Percentiles rank a stretch among this genome's conserved stretches.
phyloP scores from a whole-genome alignment of 2,888 invertebrate genomes.

The Buathra laborator region DNA sequence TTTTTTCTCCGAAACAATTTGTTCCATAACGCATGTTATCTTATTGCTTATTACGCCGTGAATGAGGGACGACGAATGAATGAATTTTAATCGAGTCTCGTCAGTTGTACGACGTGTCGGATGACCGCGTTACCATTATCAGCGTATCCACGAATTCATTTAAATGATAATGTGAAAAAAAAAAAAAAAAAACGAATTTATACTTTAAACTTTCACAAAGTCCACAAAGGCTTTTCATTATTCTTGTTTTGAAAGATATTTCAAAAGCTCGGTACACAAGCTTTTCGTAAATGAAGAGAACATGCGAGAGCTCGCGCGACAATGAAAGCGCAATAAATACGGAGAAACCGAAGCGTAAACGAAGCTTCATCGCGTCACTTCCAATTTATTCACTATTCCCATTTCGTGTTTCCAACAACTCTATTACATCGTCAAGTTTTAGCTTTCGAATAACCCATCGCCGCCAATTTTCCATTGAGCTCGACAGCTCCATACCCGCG shows the following conservation, averaged over 20 bases:
- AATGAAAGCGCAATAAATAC: background rate
- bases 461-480: background rate
- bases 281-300: background rate
- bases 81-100: constrained; percentile 50
- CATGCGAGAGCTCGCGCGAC: background rate
- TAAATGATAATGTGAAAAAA: background rate
- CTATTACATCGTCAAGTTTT: background rate
- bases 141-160: background rate
- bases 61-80: constrained; percentile 45
- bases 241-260: background rate
- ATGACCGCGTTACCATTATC: background rate
- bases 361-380: background rate
- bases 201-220: background rate
- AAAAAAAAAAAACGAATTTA: too few relatives aligned
- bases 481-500: background rate
- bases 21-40: constrained; percentile 60
- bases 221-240: background rate
- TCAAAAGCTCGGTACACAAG: background rate
- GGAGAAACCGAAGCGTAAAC: background rate
- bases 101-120: background rate
- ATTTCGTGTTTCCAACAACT: background rate
- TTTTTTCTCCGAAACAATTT: constrained; percentile 72
- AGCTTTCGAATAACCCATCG: background rate
- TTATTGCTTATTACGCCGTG: constrained; percentile 64
- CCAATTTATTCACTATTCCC: background rate